Base-by-base conservation (phyloP, 2,888 invertebrate genomes). In the Drosophila peninsularis region DNA sequence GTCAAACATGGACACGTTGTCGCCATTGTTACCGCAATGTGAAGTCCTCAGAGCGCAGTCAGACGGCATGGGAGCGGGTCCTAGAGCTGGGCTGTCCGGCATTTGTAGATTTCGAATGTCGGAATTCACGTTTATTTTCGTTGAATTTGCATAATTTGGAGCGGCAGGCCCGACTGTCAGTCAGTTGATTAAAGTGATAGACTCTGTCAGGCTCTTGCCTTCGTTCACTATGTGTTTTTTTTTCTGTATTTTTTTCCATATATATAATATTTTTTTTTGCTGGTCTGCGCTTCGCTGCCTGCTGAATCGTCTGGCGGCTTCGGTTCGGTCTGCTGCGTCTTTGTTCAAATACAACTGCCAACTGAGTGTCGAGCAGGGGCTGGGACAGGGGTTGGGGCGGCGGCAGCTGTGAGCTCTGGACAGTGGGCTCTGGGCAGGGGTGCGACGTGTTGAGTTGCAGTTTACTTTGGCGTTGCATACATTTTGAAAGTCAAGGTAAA, bases 181-280 rank as follows among this genome's bases (percentile, higher is more conserved):
- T 58, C 80, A 85, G 83, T 84, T 84, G 86, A 84, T 84, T 88
- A 84, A 84, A 88, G 88, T 80, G 86, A 85, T 88, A 74, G 88
- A 88, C 86, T 73, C 71, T 67, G 66, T 69, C 78, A 52, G 80
- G 61, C 30, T 60, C 37, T 42, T 54, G 42, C 27, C 53, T 44
- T 56, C 17, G 36, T 39, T 14, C 21, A 52, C 39, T 24, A 36
- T 27, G 50, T 53, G 14, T 49, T 55, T 58, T 41, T 58, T 50
- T 52, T 19, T 49, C 19, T 32, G 9, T 17, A 17, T 41, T 41
- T 41, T 10, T 39, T n/a, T 32, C 3, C 19, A 21, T n/a, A 45
- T 52, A 30, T 27, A 45, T 27, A 19, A 32, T 0, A 17, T 19
- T 58, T 57, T 45, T 65, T 57, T 53, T 37, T 52, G 5, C 34